A percentile compares a stretch with the other conserved stretches of the same genome.
These are phyloP conservation scores for Polypedilum vanderplanki DNA, from an alignment of 1,140 invertebrate species.

Conservation along the genomic window DNA sequence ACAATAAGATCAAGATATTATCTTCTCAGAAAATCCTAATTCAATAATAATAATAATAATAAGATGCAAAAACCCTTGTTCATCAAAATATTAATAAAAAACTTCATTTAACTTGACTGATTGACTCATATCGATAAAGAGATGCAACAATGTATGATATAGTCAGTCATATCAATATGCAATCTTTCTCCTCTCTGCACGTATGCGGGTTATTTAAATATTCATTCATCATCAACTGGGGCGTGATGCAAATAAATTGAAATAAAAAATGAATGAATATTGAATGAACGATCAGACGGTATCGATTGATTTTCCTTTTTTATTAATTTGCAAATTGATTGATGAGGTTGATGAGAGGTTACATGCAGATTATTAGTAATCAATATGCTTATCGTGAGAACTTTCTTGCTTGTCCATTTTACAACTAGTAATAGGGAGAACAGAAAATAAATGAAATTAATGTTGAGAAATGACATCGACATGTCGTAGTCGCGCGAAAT, in stretches of 20 bases:
- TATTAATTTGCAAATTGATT: conserved; percentile 1
- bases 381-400: conserved; percentile 20
- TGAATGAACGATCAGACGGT: neutral
- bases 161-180: neutral
- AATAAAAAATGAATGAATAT: conserved; percentile 8
- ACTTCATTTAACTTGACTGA: neutral
- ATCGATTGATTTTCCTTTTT: conserved; percentile 13
- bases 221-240: conserved; percentile 10
- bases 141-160: neutral
- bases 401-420: neutral
- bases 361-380: neutral
- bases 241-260: conserved; percentile 16
- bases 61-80: too few relatives aligned
- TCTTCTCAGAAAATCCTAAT: too few relatives aligned
- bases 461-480: neutral
- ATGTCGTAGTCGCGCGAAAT: conserved; percentile 1
- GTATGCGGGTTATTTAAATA: conserved; percentile 27
- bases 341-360: neutral
- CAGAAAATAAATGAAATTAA: neutral
- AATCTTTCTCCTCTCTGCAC: neutral
- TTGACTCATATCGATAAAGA: neutral
- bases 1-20: too few relatives aligned
- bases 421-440: neutral
- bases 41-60: too few relatives aligned
- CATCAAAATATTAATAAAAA: too few relatives aligned